Evolutionary conservation across 2,113 vertebrate species (phyloP), one percentile per base, ranked within the genome.

Genomic region (Taxidea taxus): DNA sequence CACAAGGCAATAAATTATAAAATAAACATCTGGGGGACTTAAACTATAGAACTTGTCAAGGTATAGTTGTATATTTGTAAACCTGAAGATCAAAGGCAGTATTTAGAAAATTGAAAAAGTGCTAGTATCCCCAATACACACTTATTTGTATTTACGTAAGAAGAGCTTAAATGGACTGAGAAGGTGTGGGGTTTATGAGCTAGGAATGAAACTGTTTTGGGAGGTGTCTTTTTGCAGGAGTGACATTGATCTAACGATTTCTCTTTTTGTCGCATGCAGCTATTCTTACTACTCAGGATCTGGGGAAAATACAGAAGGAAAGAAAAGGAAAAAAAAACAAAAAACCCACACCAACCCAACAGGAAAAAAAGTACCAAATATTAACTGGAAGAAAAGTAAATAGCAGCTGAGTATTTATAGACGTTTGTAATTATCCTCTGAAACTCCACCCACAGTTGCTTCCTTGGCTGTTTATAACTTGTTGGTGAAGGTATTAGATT

Each of bases 351-450:
- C 66, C 66, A 68, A 68, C 66, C n/a, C 7, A 93, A 94, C 11
- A 21, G 34, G 20, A 37, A 84, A 9, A 97, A 90, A 88, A 80
- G 6, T 49, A 47, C 27, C 20, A 62, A 47, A 37, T 58, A 77
- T 72, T 78, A 68, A 90, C 83, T 94, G 47, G 27, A 93, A 96
- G 54, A 93, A 96, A 87, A 92, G 49, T 77, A 47, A 56, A 74
- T 39, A 37, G 15, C 16, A 86, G 29, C 47, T 84, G 42, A 10
- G 2, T 68, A 51, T 85, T 83, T 68, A 47, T 64, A 93, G 39
- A 74, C 77, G 21, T 72, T 90, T 88, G 21, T 72, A 95, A 83
- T 80, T 66, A 82, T 78, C 47, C 51, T 83, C 25, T 77, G 29
- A 92, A 92, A 60, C 89, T 88, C 81, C 64, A 72, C 64, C 44